Percentiles rank a stretch among this genome's conserved stretches.
Conservation (phyloP, 2,888 invertebrate genomes). For the Prosopocoilus inquinatus region DNA sequence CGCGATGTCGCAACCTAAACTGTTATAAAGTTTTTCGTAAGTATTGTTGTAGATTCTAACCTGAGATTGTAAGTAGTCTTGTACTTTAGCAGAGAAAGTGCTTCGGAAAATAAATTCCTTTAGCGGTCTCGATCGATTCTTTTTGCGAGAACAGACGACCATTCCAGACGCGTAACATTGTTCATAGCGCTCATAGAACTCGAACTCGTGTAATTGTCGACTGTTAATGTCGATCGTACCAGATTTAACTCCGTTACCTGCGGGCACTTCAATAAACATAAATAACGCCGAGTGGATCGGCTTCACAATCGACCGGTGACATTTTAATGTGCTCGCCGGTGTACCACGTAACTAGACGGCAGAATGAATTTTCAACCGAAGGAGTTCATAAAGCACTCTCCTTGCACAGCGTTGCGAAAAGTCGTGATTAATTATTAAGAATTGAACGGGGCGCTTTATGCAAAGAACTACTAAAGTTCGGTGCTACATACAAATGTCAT, state of each 20-base stretch:
- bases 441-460: background rate
- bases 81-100: too few species aligned
- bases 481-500: too few species aligned
- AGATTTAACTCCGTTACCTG: constrained; percentile 1
- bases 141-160: too few species aligned
- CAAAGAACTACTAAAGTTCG: too few species aligned
- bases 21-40: too few species aligned
- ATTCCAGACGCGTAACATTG: background rate
- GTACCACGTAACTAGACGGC: background rate
- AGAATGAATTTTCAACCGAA: background rate
- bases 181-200: constrained; percentile 1
- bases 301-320: background rate
- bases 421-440: background rate
- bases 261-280: background rate
- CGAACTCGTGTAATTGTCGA: constrained; percentile 1
- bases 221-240: background rate
- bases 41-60: too few species aligned
- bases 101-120: too few species aligned
- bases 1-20: too few species aligned
- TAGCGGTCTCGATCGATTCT: too few species aligned
- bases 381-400: background rate
- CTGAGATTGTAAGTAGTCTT: too few species aligned
- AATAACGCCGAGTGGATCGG: background rate
- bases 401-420: background rate
- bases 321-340: background rate